These are phyloP conservation scores for Oryzaephilus surinamensis DNA, from an alignment of 1,140 invertebrate species.

Conservation along the genomic window DNA sequence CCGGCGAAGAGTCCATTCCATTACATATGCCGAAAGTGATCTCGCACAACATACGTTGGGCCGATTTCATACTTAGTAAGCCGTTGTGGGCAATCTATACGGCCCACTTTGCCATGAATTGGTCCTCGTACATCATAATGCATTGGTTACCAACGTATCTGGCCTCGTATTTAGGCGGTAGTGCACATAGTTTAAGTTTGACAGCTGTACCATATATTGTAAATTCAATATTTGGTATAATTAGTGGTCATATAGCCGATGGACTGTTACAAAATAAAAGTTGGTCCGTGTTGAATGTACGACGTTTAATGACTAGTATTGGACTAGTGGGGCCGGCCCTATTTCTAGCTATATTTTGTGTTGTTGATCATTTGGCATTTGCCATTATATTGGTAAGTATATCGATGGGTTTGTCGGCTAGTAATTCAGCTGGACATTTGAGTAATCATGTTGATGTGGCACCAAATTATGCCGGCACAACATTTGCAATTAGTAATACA, in stretches of 20 bases:
- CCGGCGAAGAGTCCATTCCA: constrained; percentile 51
- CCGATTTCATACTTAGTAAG: constrained; percentile 59
- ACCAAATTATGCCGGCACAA: constrained; percentile 68
- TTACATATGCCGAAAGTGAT: constrained; percentile 53
- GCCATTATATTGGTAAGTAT: constrained; percentile 67
- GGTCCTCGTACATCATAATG: constrained; percentile 77
- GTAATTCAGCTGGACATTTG: constrained; percentile 68
- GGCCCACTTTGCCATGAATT: constrained; percentile 77
- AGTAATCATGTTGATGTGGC: constrained; percentile 73
- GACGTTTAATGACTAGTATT: constrained; percentile 64
- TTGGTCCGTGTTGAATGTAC: constrained; percentile 62
- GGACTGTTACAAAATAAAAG: constrained; percentile 46
- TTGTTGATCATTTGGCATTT: constrained; percentile 58
- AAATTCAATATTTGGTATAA: constrained; percentile 62
- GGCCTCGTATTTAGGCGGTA: constrained; percentile 53
- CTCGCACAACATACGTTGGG: constrained; percentile 45
- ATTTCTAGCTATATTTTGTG: constrained; percentile 62
- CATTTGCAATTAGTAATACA: constrained; percentile 73
- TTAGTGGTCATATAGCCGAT: constrained; percentile 66
- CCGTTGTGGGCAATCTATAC: constrained; percentile 69
- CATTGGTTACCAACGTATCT: constrained; percentile 75
- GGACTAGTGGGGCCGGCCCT: constrained; percentile 65
- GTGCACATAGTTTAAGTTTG: constrained; percentile 61
- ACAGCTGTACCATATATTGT: constrained; percentile 70
- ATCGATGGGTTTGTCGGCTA: constrained; percentile 68